Evolutionary conservation across 2,888 invertebrate species (phyloP), one percentile per base, ranked within the genome.

Genomic region (Elmis aenea): DNA sequence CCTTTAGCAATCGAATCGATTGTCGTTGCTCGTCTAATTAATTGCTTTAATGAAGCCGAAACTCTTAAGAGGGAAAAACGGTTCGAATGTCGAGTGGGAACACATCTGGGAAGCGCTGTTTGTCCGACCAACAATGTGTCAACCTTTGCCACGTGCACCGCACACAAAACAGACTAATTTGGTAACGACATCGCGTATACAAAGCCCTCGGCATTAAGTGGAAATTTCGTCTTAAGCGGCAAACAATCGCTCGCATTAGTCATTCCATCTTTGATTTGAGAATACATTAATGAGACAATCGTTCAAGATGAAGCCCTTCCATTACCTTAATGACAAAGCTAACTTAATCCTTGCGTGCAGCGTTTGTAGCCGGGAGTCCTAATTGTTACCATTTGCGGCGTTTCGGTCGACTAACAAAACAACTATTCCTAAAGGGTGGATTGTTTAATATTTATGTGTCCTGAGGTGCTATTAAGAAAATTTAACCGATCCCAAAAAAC

Each of bases 291-390:
- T 62, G 59, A 64, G 59, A 62, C 62, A 64, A 64, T 66, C 62
- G 58, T 48, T 41, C 43, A 54, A 58, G 55, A 56, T 55, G 58
- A 54, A 57, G 55, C 60, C 59, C 63, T 61, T 64, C 63, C 64
- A 66, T 66, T 66, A 66, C 64, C 64, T 64, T 64, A 64, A 64
- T 64, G 66, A 66, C 64, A 64, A 64, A 64, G 62, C 62, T 56
- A 54, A 62, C 59, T 62, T 64, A 66, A 66, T 64, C 62, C 59
- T 54, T 55, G 57, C 47, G 55, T 52, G 52, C 52, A 54, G 45
- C 48, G 57, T 58, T 55, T 48, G 51, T 45, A 52, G 59, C 52
- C 48, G 49, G 54, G 48, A 52, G 58, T 51, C 52, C 58, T 66
- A 65, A 64, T 65, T 66, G 66, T 66, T 64, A 59, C 61, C 64